Conservation (phyloP, 2,797 vertebrate genomes). For the Coracias cyanogaster region DNA sequence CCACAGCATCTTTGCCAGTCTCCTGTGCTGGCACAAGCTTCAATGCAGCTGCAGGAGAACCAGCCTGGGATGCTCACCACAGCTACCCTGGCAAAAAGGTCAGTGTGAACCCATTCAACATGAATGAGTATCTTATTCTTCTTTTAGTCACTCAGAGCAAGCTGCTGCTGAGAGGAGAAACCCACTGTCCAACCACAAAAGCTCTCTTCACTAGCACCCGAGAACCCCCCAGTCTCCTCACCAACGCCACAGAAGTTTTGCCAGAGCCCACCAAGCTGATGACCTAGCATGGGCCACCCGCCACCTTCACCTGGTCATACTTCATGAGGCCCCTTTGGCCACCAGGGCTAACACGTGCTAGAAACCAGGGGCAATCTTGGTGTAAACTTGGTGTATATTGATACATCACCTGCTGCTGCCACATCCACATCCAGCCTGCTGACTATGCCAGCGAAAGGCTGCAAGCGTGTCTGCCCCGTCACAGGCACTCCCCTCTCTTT, state of each 20-base stretch:
- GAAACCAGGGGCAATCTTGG: rapidly evolving
- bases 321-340: not conserved
- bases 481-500: not conserved
- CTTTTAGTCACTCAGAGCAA: not conserved
- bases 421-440: not conserved
- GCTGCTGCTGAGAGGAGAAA: not conserved
- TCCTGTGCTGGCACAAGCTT: not conserved
- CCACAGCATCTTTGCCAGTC: not conserved
- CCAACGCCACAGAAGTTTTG: not conserved
- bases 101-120: not conserved
- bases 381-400: not conserved
- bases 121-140: rapidly evolving
- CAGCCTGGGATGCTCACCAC: not conserved
- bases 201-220: not conserved
- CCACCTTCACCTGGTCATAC: not conserved
- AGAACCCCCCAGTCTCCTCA: not conserved
- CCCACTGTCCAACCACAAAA: not conserved
- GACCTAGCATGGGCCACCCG: not conserved
- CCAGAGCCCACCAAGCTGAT: not conserved
- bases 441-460: not conserved
- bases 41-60: not conserved
- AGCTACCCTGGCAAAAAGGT: not conserved
- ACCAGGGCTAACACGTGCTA: not conserved
- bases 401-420: not conserved
- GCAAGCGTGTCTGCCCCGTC: not conserved